Evolutionary conservation across 2,113 vertebrate species (phyloP).

Genomic region (Carollia perspicillata): DNA sequence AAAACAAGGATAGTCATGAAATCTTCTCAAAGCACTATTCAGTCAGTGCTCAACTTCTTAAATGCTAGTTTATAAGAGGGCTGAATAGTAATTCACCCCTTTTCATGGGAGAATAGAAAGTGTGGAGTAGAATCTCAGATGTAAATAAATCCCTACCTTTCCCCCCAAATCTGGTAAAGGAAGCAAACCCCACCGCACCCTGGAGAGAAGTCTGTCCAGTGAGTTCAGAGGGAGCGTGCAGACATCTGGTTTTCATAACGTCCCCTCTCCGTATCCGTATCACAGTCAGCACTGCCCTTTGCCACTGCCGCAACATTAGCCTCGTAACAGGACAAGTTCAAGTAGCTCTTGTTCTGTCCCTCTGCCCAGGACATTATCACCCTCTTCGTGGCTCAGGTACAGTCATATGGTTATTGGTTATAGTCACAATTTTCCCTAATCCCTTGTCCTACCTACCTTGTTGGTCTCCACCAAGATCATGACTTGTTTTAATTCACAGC

Average conservation of each 20-base stretch:
- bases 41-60: background rate
- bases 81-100: background rate
- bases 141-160: background rate
- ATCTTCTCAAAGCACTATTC: background rate
- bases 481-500: background rate
- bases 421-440: background rate
- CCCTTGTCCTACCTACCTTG: background rate
- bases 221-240: background rate
- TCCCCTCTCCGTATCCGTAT: background rate
- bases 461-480: background rate
- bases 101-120: background rate
- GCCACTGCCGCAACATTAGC: no score
- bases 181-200: background rate
- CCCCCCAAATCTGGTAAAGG: background rate
- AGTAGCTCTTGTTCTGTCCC: background rate
- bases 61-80: background rate
- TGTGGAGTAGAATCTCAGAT: background rate
- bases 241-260: background rate
- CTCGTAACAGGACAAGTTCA: background rate
- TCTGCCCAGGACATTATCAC: background rate
- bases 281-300: background rate
- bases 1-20: background rate
- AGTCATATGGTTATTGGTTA: background rate
- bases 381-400: background rate
- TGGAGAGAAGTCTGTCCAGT: rapidly evolving